Evolutionary conservation across 2,113 vertebrate genomes (phyloP).

Genomic region (Nothocercus julius): DNA sequence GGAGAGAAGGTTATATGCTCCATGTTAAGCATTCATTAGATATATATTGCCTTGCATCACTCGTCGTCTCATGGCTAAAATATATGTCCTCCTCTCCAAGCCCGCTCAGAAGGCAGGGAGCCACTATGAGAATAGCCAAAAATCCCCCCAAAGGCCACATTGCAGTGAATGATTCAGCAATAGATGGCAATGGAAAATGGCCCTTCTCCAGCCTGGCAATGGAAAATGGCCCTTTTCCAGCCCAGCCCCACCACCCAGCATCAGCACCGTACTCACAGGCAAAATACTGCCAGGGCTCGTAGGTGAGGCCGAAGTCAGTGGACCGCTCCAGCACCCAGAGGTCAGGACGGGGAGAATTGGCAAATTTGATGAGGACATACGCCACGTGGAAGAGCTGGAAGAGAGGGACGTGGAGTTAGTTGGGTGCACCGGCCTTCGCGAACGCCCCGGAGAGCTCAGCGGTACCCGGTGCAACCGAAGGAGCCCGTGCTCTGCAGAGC

Average conservation of each 20-base stretch:
- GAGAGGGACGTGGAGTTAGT: constrained; percentile 24
- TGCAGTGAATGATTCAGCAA: neutral
- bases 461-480: neutral
- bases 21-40: neutral
- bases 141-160: neutral
- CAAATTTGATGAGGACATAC: constrained; percentile 96
- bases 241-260: neutral
- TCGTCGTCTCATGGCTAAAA: neutral
- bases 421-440: neutral
- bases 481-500: neutral
- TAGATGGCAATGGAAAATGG: neutral
- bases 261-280: constrained; percentile 87
- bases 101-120: neutral
- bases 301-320: constrained; percentile 88
- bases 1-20: neutral
- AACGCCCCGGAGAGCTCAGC: neutral
- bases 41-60: neutral
- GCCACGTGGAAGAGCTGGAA: constrained; percentile 95
- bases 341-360: constrained; percentile 95
- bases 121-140: neutral
- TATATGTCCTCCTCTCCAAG: accelerated
- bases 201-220: neutral
- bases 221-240: neutral
- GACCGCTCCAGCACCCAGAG: constrained; percentile 97
- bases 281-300: constrained; percentile 96